Evolutionary conservation across 2,888 invertebrate species (phyloP), one percentile per base, ranked within the genome.

Genomic region (Caenorhabditis macrosperma): DNA sequence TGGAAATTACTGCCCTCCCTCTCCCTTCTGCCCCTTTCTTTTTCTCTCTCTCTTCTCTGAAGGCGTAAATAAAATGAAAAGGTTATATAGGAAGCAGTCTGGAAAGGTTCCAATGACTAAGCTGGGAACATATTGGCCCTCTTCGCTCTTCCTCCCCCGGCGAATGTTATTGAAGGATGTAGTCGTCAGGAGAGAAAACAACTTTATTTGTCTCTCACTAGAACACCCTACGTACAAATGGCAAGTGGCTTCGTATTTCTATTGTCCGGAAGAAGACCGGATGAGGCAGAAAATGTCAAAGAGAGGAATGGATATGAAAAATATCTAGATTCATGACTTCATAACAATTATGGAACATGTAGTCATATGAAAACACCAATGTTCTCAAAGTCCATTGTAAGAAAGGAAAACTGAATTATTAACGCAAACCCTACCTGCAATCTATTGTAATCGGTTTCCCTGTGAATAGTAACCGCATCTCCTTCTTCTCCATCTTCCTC

Each of bases 161-260:
- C 22, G 22, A 15, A 22, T 59, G 50, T 59, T 50, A 38, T 69
- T 57, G 50, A 35, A 33, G 10, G 26, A 41, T n/a, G 38, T 38
- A 26, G 54, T 54, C 24, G 30, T 52, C 15, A 57, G 50, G 15
- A 55, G 15, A 33, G 33, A 69, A 60, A 69, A 69, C 59, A 69
- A 69, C 41, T 50, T 60, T 52, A 41, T 69, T 33, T 69, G 57
- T 50, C 57, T 20, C 35, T 17, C 38, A 15, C 38, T 26, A 38
- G 68, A 50, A 69, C 59, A 69, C 68, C 50, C 52, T 69, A 52
- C 50, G 44, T 59, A 55, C 33, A 57, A 17, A 24, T 46, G 54
- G 9, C 44, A 33, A 57, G 54, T 44, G 67, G 17, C 44, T 44
- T 44, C 44, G 20, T 20, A 44, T 46, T 57, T 57, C 55, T 46